Evolutionary conservation across 2,888 invertebrate genomes (phyloP), one percentile per base, ranked within the genome.

Genomic region (Neoitamus cyanurus): DNA sequence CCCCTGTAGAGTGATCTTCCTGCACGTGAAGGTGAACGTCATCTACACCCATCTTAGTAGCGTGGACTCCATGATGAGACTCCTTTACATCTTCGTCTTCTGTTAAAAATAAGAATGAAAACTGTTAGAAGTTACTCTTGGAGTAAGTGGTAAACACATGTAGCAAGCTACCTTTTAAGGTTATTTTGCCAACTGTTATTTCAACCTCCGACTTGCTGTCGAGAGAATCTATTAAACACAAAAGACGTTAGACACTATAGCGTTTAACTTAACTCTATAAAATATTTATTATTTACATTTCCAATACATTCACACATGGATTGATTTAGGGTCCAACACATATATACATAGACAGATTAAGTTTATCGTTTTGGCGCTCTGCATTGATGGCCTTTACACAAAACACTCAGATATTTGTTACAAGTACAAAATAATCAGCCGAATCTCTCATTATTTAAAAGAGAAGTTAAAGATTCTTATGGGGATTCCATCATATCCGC

Each of bases 21-120:
- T 95, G 94, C 30, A 96, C 93, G 89, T 97, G 96, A 89, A 97
- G 94, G 88, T 94, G 94, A 86, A 95, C 93, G 91, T 96, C 96
- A 83, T 96, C 95, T 87, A 93, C 93, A 36, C 93, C 90, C 90
- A 91, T 90, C 88, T 91, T 91, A 72, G 90, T 89, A 73, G 90
- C 89, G 87, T 91, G 90, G 9, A 91, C 91, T 83, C 91, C 91
- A 87, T 90, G 90, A 73, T 91, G 90, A 83, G 87, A 87, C 68
- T 88, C 87, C 80, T 86, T 85, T 20, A 90, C 88, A 83, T 91
- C 91, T 78, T 91, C 91, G 84, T 91, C 92, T 30, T 88, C 88
- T 86, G 84, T 84, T 28, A 46, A 46, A 30, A 15, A 46, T 11
- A 42, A 5, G 86, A 46, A 78, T 58, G 58, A 15, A 58, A 58